Conservation (phyloP, 2,113 vertebrate genomes). For the Oenanthe melanoleuca region DNA sequence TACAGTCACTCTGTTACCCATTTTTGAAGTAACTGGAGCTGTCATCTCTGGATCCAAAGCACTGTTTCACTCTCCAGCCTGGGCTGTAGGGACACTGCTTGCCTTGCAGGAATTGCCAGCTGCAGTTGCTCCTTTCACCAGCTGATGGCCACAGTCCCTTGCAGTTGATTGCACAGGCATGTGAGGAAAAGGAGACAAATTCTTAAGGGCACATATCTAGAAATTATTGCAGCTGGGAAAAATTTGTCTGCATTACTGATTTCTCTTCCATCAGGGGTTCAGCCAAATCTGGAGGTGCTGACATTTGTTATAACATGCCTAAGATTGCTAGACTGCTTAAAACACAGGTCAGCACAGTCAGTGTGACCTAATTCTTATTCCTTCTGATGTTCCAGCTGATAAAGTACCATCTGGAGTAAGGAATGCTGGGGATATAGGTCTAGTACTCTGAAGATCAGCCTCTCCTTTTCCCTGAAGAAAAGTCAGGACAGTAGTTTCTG, state of each 20-base stretch:
- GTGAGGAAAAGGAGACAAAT: not conserved
- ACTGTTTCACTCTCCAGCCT: not conserved
- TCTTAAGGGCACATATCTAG: not conserved
- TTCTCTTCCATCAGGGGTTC: not conserved
- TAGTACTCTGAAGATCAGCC: not conserved
- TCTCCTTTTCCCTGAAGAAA: not conserved
- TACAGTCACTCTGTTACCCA: not conserved
- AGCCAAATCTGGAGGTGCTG: not conserved
- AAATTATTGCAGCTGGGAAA: not conserved
- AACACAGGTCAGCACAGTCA: not conserved
- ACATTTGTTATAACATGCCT: not conserved
- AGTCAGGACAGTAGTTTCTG: not conserved
- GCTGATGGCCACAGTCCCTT: constrained; percentile 59
- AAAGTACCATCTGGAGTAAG: constrained; percentile 34
- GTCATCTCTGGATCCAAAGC: not conserved
- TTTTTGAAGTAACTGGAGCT: not conserved
- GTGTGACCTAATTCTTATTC: not conserved
- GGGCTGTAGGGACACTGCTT: not conserved
- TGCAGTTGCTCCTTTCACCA: constrained; percentile 54
- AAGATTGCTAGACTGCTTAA: not conserved
- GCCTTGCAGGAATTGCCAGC: not conserved
- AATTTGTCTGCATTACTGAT: not conserved
- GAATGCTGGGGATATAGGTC: not conserved
- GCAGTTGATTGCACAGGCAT: not conserved
- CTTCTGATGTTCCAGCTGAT: constrained; percentile 40